Evolutionary conservation across 2,113 vertebrate species (phyloP), one percentile per base, ranked within the genome.

Genomic region (Oreotrochilus melanogaster): DNA sequence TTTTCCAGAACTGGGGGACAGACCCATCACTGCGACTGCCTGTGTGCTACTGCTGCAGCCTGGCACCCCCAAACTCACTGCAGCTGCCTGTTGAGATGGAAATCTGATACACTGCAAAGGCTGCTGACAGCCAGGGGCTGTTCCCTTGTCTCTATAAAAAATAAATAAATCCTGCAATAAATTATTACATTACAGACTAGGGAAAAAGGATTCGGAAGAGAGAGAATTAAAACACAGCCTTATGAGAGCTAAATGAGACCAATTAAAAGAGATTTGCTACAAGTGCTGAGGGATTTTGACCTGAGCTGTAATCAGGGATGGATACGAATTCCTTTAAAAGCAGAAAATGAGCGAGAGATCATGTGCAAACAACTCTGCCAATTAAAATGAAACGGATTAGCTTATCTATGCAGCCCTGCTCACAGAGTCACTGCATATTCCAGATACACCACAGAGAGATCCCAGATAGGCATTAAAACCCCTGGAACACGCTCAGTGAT

Each of bases 201-300:
- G 74, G 86, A 92, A 95, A 95, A 93, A 90, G 79, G 78, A 96
- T 85, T 95, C 21, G 0, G 69, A 95, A 91, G 64, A 92, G 62
- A 11, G 5, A 87, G 78, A 93, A 96, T 86, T 94, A 92, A 97
- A 93, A 78, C 30, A 11, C 78, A 81, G 88, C 80, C 94, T 95
- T 97, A 92, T 78, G 88, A 93, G 92, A 82, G 69, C 73, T 95
- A 97, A 96, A 97, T 92, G 80, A 97, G 93, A 89, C 83, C 96
- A 97, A 97, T 97, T 97, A 97, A 79, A 91, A 91, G 89, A 96
- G 92, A 95, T 95, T 96, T 93, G 92, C 93, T 91, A 89, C 47
- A 93, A 95, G 89, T 95, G 93, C 92, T 95, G 82, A 94, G 94
- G 95, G 96, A 96, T 94, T 96, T 97, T 96, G 94, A 95, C 96